Evolutionary conservation across 2,113 vertebrate genomes (phyloP).

Genomic region (Myxocyprinus asiaticus): DNA sequence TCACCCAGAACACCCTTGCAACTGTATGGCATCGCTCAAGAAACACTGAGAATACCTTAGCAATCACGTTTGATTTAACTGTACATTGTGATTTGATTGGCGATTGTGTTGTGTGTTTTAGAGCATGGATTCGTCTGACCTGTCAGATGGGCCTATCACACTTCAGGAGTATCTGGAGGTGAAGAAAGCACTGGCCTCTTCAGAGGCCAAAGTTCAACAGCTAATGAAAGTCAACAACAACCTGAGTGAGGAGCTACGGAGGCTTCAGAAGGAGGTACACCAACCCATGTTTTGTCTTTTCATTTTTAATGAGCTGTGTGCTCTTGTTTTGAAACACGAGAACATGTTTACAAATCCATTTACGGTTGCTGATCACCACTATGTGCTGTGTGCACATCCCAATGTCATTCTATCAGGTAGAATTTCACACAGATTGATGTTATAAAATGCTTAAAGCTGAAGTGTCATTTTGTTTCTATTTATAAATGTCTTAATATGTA

Average conservation of each 20-base stretch:
- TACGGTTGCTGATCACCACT: too few relatives aligned
- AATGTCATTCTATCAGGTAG: too few relatives aligned
- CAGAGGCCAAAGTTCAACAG: slow-evolving; percentile 95
- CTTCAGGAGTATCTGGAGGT: slow-evolving; percentile 98
- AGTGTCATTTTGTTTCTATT: too few relatives aligned
- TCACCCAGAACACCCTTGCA: too few relatives aligned
- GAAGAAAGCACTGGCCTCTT: slow-evolving; percentile 94
- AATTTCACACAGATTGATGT: too few relatives aligned
- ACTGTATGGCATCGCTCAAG: too few relatives aligned
- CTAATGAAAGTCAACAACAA: slow-evolving; percentile 99
- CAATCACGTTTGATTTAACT: not conserved
- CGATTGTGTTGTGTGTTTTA: slow-evolving; percentile 57
- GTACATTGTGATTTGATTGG: slow-evolving; percentile 7
- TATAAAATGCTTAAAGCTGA: too few relatives aligned
- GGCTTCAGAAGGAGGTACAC: slow-evolving; percentile 92
- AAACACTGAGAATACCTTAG: too few relatives aligned
- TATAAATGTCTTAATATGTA: too few relatives aligned
- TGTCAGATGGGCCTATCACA: slow-evolving; percentile 94
- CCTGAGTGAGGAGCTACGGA: slow-evolving; percentile 90
- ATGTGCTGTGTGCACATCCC: too few relatives aligned
- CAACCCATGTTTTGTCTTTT: not conserved
- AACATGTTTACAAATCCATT: too few relatives aligned
- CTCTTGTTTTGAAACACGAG: too few relatives aligned
- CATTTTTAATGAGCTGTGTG: not conserved
- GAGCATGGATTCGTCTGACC: slow-evolving; percentile 98